Evolutionary conservation across 1,140 invertebrate species (phyloP), one percentile per base, ranked within the genome.

Genomic region (Lutraria rhynchaena): DNA sequence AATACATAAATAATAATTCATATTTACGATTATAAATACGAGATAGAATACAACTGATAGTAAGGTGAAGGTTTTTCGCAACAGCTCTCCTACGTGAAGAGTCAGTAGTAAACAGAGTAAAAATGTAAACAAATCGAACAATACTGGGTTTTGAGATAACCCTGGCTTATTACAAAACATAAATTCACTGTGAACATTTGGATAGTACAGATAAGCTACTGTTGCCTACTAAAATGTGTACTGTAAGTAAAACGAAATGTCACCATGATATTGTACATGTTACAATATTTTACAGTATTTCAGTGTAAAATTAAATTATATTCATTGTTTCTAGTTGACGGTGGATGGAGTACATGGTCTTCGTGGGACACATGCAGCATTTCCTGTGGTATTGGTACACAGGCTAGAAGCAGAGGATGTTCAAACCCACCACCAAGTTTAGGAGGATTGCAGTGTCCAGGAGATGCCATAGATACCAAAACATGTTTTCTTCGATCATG

Each of bases 331-430:
- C 41, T 7, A 69, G 65, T 69, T 15, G 31, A 69, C 31, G 65
- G 65, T 22, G 41, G 44, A 0, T 69, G 65, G 65, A 69, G 65
- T 17, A 24, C 31, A 17, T 69, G 65, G 65, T 69, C 65, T 17
- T n/a, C 24, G 0, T 69, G 44, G 65, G 41, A 27, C 4, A 69
- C 17, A 15, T 69, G 65, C 11, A 69, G 65, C 24, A 37, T 27
- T 4, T 49, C 24, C 17, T 69, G 65, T 22, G 65, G 65, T 17
- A 46, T 69, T 41, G 65, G 65, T 31, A 17, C 51, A n/a, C 1
- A 69, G 17, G 19, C 31, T 49, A 31, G 65, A 13, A 22, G 51
- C 2, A 29, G 65, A 37, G 29, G 13, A 11, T 69, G 65, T 31
- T 69, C 65, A 9, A 69, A 69, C 31, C 65, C 65, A 0, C 33